Base-by-base conservation (phyloP, 1,140 invertebrate genomes). In the Fopius arisanus region DNA sequence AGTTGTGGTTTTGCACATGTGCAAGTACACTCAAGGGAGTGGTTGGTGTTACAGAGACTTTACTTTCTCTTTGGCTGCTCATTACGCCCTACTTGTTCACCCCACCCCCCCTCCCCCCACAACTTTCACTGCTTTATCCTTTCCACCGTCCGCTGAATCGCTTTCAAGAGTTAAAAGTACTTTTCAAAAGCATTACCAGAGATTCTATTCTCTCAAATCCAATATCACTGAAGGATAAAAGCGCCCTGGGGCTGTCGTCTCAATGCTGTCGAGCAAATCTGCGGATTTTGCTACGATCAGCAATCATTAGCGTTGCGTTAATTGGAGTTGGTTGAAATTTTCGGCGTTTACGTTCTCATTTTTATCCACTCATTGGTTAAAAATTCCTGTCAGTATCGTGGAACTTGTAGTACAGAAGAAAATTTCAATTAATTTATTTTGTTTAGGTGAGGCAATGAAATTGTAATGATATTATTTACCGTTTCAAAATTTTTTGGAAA, bases 21-120 rank as follows among this genome's bases (percentile, higher is more conserved):
- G 59, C 54, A 72, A 63, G 69, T 41, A 37, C 51, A 71, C 69
- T 71, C 43, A 16, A 41, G 59, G 62, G 69, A 63, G 59, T 66
- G 59, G 37, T 41, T 59, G 31, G 63, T 59, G 70, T 59, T 72
- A 21, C 41, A 63, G 59, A 65, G 37, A 37, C 31, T 37, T 33
- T 33, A 51, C 16, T 74, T 23, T 69, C 31, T 16, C 74, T 72
- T 76, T 72, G 37, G 48, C 43, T 62, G 31, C 70, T 72, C 70
- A 72, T 72, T 72, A 72, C 70, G 70, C 70, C 63, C 70, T 72
- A 72, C 70, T 72, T 72, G 70, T 72, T 72, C 70, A 62, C 43
- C 54, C 54, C 62, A n/a, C n/a, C n/a, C n/a, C n/a, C n/a, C n/a
- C n/a, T n/a, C n/a, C n/a, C n/a, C n/a, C n/a, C n/a, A n/a, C n/a